These are phyloP conservation scores for Bombus cullumanus DNA, from an alignment of 1,140 invertebrate species.

Conservation along the genomic window DNA sequence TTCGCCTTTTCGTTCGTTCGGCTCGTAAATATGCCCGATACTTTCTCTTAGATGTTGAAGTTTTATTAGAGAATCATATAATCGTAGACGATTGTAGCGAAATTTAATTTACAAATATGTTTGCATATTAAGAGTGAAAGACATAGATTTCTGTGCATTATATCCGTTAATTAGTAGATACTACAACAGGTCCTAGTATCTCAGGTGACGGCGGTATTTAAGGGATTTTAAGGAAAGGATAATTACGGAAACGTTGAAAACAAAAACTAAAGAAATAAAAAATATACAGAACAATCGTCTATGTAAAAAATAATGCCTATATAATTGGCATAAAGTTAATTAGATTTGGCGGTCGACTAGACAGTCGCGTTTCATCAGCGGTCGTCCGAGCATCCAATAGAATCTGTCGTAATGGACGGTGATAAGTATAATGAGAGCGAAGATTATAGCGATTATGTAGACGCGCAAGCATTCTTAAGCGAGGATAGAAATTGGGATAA, in stretches of 20 bases:
- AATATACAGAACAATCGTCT: too few species aligned
- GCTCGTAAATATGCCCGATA: background rate
- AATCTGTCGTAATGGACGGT: slow-evolving; percentile 51
- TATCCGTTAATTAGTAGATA: too few species aligned
- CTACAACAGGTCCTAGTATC: too few species aligned
- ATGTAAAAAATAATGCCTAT: background rate
- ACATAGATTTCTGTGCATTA: too few species aligned
- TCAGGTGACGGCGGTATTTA: too few species aligned
- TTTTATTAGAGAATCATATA: too few species aligned
- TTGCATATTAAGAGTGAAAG: too few species aligned
- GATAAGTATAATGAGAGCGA: slow-evolving; percentile 71
- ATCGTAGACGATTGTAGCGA: background rate
- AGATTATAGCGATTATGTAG: slow-evolving; percentile 70
- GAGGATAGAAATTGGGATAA: slow-evolving; percentile 42
- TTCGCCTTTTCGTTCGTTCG: background rate
- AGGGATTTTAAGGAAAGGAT: too few species aligned
- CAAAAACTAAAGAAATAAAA: too few species aligned
- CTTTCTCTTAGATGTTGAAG: background rate
- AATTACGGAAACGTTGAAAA: too few species aligned
- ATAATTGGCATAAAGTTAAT: slow-evolving; percentile 46
- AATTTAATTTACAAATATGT: too few species aligned
- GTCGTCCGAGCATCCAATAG: slow-evolving; percentile 6
- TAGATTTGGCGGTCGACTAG: slow-evolving; percentile 58
- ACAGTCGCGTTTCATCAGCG: background rate
- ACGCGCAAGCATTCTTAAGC: slow-evolving; percentile 38